Evolutionary conservation across 1,140 invertebrate species (phyloP), one percentile per base, ranked within the genome.

Genomic region (Sinella curviseta): DNA sequence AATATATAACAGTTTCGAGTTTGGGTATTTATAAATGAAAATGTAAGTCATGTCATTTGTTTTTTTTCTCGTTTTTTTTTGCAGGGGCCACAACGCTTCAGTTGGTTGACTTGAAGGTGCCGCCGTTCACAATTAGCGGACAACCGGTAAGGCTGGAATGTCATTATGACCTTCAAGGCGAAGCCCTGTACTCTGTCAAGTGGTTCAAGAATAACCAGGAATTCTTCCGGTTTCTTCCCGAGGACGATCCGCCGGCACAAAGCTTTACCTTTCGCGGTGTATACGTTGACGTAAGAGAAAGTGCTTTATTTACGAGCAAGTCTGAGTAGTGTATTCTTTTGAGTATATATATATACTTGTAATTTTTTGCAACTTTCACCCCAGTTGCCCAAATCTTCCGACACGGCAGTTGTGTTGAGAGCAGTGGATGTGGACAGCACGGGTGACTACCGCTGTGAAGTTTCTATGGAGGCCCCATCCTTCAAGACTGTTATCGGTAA

Each of bases 191-290:
- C 87, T 94, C 93, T 0, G 93, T 94, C 82, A 95, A 94, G 86
- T 95, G 94, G 94, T 95, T 95, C 87, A 94, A 70, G 24, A 33
- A 70, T 70, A 33, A 70, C n/a, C 26, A 70, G n/a, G 94, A 96
- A 87, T 95, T 96, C 88, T 95, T 93, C 88, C 89, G 94, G 76
- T 95, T 91, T 86, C 90, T 95, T 70, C 93, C 93, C 3, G 89
- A 90, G 48, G 92, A 93, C 80, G 87, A 87, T 75, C 92, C 93
- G 55, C 91, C 92, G 0, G 90, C 90, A 20, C 92, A 93, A 83
- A 90, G 91, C n/a, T 95, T 94, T 83, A 89, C 90, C 31, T 86
- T 92, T 74, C 90, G 91, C 1, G 94, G 94, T 77, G 92, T 95
- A n/a, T 90, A 91, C 84, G 94, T 96, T 55, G 92, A 95, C 87